Evolutionary conservation across 2,113 vertebrate genomes (phyloP), one percentile per base, ranked within the genome.

Genomic region (Chunga burmeisteri): DNA sequence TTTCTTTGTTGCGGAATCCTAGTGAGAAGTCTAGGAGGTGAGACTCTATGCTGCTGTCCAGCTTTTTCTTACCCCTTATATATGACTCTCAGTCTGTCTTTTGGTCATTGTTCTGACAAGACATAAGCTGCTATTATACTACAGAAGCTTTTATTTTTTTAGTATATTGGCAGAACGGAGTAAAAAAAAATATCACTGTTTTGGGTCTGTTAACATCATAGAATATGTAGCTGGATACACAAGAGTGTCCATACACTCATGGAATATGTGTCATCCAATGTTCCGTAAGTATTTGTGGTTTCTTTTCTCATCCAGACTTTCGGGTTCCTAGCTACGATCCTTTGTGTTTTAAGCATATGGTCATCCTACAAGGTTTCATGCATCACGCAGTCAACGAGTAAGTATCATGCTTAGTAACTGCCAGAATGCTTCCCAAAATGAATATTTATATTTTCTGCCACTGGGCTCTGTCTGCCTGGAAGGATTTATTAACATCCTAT

Each of bases 351-450:
- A 22, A 99, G 98, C 73, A 88, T 99, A 89, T 99, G 98, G 99
- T 98, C 98, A 25, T 99, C 99, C 27, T 99, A 99, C 98, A 99
- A 99, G 71, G 97, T 99, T 87, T 98, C 98, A 0, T 99, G 98
- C 81, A 98, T 98, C 66, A 98, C 98, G 17, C 99, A 99, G 93
- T 98, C 98, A 59, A 97, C 98, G 71, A 98, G 99, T 99, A 96
- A 97, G 98, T 97, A 34, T 91, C 6, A 1, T 26, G 47, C 70
- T 70, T 93, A 68, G 26, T 27, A 77, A 44, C 42, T 87, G 66
- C 70, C 58, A 68, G 59, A 70, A 68, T 73, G 50, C 55, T 73
- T 91, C 59, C 63, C 66, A 70, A 74, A 90, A 94, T 66, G 7
- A 81, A n/a, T 94, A 82, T 87, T 55, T 93, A 40, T 80, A 44